Percentiles rank a stretch among this genome's conserved stretches.
Conservation (phyloP, 2,888 invertebrate species). For the Oscheius sp. region DNA sequence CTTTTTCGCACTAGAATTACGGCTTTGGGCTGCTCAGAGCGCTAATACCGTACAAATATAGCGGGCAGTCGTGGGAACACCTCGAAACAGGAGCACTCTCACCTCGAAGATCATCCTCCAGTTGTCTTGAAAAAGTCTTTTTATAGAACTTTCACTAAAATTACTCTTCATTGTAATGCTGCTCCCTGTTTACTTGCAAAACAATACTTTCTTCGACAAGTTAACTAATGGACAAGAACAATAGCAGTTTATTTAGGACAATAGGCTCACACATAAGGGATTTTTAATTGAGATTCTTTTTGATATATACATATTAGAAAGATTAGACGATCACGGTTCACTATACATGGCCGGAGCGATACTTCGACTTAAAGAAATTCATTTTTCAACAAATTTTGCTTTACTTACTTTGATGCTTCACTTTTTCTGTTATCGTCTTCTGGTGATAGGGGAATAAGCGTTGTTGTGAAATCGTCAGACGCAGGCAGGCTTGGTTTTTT, state of each 20-base stretch:
- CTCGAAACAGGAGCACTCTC: slow-evolving; percentile 7
- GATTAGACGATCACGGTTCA: too few species aligned
- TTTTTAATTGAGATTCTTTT: not conserved
- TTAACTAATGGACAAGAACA: slow-evolving; percentile 7
- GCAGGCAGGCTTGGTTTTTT: slow-evolving; percentile 7
- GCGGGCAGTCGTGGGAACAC: slow-evolving; percentile 26
- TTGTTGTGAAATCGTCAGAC: slow-evolving; percentile 23
- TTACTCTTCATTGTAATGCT: slow-evolving; percentile 3
- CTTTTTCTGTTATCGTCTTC: slow-evolving; percentile 27
- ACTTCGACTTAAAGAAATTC: not conserved
- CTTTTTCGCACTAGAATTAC: slow-evolving; percentile 31
- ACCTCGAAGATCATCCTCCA: not conserved
- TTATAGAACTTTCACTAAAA: too few species aligned
- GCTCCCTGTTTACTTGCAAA: slow-evolving; percentile 12
- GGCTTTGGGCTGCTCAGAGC: slow-evolving; percentile 25
- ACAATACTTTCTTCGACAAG: slow-evolving; percentile 9
- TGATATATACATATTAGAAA: too few species aligned
- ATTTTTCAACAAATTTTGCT: not conserved
- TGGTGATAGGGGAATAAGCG: slow-evolving; percentile 17
- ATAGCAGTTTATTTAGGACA: slow-evolving; percentile 14
- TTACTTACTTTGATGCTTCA: not conserved
- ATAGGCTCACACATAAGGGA: not conserved
- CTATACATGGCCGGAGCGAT: not conserved
- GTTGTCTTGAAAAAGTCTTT: not conserved
- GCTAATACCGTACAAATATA: slow-evolving; percentile 31